These are phyloP conservation scores for Atrina japonica DNA, from an alignment of 2,888 invertebrate genomes.

Conservation along the genomic window DNA sequence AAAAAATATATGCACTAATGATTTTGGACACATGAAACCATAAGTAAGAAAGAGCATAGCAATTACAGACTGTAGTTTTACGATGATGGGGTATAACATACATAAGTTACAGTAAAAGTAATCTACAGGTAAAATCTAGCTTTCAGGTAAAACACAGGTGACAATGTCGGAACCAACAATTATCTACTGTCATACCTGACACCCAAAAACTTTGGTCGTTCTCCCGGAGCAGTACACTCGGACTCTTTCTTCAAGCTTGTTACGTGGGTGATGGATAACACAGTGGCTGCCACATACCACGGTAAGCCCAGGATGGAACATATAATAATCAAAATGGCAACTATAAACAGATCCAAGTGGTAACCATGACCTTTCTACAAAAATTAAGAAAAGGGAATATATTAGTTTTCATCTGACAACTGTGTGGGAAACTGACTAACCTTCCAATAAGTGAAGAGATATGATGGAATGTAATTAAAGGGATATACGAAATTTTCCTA, in stretches of 20 bases:
- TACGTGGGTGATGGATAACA: constrained; percentile 97
- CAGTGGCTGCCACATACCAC: constrained; percentile 93
- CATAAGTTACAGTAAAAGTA: background rate
- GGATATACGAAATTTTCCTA: too few species aligned
- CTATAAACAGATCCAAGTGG: constrained; percentile 94
- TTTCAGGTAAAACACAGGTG: too few species aligned
- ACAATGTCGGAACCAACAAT: too few species aligned
- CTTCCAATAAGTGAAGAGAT: too few species aligned
- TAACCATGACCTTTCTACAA: constrained; percentile 95
- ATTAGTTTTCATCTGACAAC: too few species aligned
- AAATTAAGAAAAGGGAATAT: constrained; percentile 10
- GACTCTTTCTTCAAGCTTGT: too few species aligned
- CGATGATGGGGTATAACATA: background rate
- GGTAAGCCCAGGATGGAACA: constrained; percentile 96
- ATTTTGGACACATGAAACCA: too few species aligned
- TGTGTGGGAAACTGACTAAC: too few species aligned
- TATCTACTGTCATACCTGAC: constrained; percentile 84
- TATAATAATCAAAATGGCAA: constrained; percentile 92
- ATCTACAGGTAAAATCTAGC: background rate
- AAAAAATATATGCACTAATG: too few species aligned
- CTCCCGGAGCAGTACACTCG: constrained; percentile 98
- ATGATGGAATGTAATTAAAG: too few species aligned
- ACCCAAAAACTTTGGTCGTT: constrained; percentile 97
- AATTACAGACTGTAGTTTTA: too few species aligned
- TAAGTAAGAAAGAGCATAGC: too few species aligned